Percentiles rank a stretch among this genome's conserved stretches.
Conservation (phyloP, 1,140 invertebrate species). For the Drosophila azteca region DNA sequence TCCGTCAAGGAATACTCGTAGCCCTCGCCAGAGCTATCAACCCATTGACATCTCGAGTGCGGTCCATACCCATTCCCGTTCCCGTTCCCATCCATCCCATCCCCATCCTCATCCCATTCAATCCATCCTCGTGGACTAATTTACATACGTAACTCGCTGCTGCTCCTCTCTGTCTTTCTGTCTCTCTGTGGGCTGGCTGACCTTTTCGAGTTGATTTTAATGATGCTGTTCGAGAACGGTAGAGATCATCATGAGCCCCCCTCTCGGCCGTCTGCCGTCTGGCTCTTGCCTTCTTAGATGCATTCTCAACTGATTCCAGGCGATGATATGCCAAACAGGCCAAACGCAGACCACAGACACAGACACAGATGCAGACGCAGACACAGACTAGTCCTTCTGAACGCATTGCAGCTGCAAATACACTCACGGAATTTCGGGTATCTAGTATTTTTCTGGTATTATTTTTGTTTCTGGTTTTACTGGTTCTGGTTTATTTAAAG, state of each 20-base stretch:
- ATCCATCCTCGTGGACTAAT: slow-evolving; percentile 52
- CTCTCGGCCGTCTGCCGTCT: background rate
- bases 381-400: background rate
- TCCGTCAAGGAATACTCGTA: background rate
- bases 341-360: background rate
- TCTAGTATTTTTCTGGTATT: no score
- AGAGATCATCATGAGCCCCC: slow-evolving; percentile 35
- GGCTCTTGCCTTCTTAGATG: slow-evolving; percentile 10
- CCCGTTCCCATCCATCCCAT: slow-evolving; percentile 2
- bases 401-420: background rate
- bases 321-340: slow-evolving; percentile 62
- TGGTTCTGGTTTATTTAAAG: no score
- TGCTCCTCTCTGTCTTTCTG: background rate
- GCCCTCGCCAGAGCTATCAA: slow-evolving; percentile 16
- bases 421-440: background rate
- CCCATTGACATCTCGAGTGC: slow-evolving; percentile 59
- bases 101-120: slow-evolving; percentile 1
- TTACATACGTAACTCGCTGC: slow-evolving; percentile 56
- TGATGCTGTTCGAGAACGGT: slow-evolving; percentile 57
- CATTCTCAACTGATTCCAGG: slow-evolving; percentile 44
- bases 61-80: background rate
- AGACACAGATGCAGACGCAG: background rate
- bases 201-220: slow-evolving; percentile 50
- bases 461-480: no score
- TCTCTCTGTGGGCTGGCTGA: slow-evolving; percentile 1